phyloP scores from a whole-genome alignment of 2,888 invertebrate genomes.

The Cephus runcator region DNA sequence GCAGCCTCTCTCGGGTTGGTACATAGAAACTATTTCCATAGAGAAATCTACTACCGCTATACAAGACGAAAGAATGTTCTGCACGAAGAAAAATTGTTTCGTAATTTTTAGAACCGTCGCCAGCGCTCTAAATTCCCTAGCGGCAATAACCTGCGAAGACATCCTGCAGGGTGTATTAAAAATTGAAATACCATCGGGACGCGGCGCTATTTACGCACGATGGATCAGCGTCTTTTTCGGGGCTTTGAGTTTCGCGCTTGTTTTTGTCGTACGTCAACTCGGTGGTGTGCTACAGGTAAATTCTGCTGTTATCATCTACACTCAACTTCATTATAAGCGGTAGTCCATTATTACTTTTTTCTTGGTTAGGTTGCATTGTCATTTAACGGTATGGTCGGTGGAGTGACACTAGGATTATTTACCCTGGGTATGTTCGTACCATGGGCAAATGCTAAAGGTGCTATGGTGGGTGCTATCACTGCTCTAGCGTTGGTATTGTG shows the following conservation, averaged over 20 bases:
- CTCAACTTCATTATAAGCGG: not conserved
- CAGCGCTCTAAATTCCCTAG: conserved; percentile 92
- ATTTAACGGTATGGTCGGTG: conserved; percentile 90
- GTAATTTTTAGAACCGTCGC: conserved; percentile 84
- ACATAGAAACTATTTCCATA: not conserved
- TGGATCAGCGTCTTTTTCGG: conserved; percentile 80
- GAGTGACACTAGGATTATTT: conserved; percentile 87
- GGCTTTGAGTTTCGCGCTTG: conserved; percentile 79
- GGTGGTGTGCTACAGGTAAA: conserved; percentile 86
- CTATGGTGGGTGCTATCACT: conserved; percentile 73
- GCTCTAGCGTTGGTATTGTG: conserved; percentile 71
- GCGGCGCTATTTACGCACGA: conserved; percentile 79
- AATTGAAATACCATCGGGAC: conserved; percentile 77
- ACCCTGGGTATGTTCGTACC: conserved; percentile 90
- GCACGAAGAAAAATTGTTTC: conserved; percentile 10
- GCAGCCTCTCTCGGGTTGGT: conserved; percentile 93
- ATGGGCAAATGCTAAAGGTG: conserved; percentile 85
- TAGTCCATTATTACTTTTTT: not conserved
- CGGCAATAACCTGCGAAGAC: conserved; percentile 92
- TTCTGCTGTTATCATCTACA: not conserved
- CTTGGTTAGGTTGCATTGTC: conserved; percentile 78
- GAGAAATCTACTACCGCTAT: not conserved
- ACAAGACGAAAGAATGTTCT: not conserved
- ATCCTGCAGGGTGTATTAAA: conserved; percentile 79
- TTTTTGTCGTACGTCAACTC: conserved; percentile 86